Conservation (phyloP, 2,888 invertebrate species). For the Acanthosepion lycidas region DNA sequence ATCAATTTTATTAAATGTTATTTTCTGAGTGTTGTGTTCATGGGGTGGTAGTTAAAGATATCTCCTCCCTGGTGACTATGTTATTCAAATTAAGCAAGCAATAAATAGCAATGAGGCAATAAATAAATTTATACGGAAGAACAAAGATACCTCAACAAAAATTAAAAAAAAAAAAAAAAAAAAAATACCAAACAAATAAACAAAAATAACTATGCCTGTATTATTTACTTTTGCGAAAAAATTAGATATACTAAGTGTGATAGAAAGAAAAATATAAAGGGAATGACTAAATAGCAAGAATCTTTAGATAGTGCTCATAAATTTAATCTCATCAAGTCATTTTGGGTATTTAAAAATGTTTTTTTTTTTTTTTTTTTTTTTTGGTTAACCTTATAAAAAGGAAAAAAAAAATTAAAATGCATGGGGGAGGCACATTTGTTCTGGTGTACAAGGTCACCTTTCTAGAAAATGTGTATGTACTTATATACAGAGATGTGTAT, state of each 20-base stretch:
- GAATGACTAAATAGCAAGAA: not conserved
- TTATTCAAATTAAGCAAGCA: no score
- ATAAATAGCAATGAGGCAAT: not conserved
- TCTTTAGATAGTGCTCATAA: not conserved
- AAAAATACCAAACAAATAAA: not conserved
- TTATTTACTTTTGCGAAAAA: not conserved
- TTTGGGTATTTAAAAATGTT: no score
- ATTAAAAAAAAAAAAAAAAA: not conserved
- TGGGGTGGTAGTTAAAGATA: no score
- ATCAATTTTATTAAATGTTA: no score
- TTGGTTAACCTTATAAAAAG: not conserved
- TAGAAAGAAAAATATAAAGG: not conserved
- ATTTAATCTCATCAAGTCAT: not conserved
- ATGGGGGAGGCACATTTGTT: not conserved
- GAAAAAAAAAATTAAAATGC: not conserved
- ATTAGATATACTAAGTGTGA: not conserved
- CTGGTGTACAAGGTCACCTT: constrained; percentile 33
- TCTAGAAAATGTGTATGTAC: not conserved
- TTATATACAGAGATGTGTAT: not conserved
- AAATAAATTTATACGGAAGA: not conserved
- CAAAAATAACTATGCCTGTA: not conserved
- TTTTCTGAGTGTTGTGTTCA: no score
- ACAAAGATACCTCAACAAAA: not conserved
- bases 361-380: no score
- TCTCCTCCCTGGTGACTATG: no score